Evolutionary conservation across 1,140 invertebrate genomes (phyloP), one percentile per base, ranked within the genome.

Genomic region (Heterodera schachtii): DNA sequence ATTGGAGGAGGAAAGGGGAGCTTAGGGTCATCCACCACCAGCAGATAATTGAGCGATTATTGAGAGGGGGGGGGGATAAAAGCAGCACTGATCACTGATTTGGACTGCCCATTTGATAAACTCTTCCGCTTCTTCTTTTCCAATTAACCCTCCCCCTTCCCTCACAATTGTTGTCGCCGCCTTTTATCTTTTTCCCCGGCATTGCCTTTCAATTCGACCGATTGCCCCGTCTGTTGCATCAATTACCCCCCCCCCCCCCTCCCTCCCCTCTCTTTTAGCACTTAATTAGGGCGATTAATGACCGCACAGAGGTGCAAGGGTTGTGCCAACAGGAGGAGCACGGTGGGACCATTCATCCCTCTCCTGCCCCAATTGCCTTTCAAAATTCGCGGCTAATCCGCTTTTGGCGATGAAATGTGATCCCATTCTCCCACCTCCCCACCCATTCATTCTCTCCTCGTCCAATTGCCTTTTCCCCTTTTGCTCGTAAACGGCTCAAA

Each of bases 221-320:
- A 19, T 60, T 1, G 49, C 57, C 49, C 57, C 57, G 57, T 60
- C 57, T 60, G 57, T 60, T 60, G 57, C 57, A 16, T 60, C 16
- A 60, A 16, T 19, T 11, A 52, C 13, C 49, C 49, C 49, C 13
- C 4, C 49, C 49, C 31, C 31, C 31, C 31, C 31, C 31, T 31
- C 49, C 57, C 57, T 16, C 57, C 57, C 57, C 19, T 19, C 57
- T 19, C 16, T 13, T 60, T 19, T 60, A 4, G 16, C 57, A 60
- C 57, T 60, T 60, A 60, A 60, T 60, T 60, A 60, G 57, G 57
- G 57, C 57, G 57, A 60, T 60, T 60, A 60, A 60, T 60, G 57
- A 60, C 57, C 57, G 57, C 57, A 31, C 31, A 60, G 57, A 60
- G 57, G 57, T 60, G 57, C 57, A 19, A 19, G 16, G 57, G 57